phyloP scores from a whole-genome alignment of 2,888 invertebrate genomes.

The Tenthredo amoena region DNA sequence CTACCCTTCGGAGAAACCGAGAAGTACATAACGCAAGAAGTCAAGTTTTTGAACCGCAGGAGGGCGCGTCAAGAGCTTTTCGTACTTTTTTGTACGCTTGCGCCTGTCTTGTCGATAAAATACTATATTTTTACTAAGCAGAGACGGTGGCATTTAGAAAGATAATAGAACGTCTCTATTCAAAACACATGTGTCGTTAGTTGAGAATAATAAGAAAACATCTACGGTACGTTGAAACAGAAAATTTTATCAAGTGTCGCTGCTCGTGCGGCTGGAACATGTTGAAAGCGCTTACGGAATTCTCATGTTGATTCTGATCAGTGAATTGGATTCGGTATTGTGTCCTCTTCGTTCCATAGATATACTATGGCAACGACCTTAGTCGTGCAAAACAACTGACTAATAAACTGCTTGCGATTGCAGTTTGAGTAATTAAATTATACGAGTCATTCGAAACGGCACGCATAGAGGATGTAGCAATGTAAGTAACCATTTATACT shows the following conservation, averaged over 20 bases:
- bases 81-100: constrained; percentile 14
- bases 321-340: neutral
- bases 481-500: constrained; percentile 37
- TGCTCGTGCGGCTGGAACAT: neutral
- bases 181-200: neutral
- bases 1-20: neutral
- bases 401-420: constrained; percentile 5
- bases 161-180: neutral
- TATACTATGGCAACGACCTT: constrained; percentile 19
- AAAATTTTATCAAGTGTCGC: neutral
- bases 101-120: constrained; percentile 26
- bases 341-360: neutral
- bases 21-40: neutral
- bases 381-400: constrained; percentile 14
- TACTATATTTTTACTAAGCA: neutral
- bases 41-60: neutral
- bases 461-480: constrained; percentile 36
- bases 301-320: neutral
- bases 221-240: neutral
- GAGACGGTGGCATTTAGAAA: neutral
- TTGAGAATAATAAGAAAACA: neutral
- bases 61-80: neutral
- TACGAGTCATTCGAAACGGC: constrained; percentile 16
- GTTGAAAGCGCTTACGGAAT: neutral
- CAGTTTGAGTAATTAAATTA: constrained; percentile 41